Evolutionary conservation across 2,113 vertebrate genomes (phyloP), one percentile per base, ranked within the genome.

Genomic region (Hippocampus barbouri): DNA sequence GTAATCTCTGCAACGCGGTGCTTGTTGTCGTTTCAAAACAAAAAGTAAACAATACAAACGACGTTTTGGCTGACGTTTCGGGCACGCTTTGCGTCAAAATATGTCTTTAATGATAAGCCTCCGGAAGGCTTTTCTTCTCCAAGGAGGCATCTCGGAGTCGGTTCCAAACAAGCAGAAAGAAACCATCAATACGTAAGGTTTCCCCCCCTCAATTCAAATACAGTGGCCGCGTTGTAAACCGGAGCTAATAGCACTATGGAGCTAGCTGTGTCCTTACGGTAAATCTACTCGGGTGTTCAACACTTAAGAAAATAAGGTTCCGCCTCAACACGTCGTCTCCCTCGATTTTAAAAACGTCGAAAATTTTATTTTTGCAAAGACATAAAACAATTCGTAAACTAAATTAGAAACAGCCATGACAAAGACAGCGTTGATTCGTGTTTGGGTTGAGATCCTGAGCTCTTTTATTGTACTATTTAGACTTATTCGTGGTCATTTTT

Each of bases 231-330:
- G 38, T 18, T 61, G 59, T n/a, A n/a, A 16, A 25, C 0, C 23
- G 64, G 43, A 47, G 43, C 23, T 27, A 43, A 27, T 47, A 16
- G 41, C 41, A 47, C 47, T 61, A 8, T 27, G 25, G 7, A 56
- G 41, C 62, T 43, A 43, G 4, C 34, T 2, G 21, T 11, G 40
- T 66, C 40, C 64, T 45, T 27, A 21, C n/a, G 23, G 14, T 25
- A 66, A 47, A 66, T 18, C 5, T 2, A 14, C 16, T 53, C 88
- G 76, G 73, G 15, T 3, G 3, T 61, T 23, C 73, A 85, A 84
- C 78, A 27, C 3, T 3, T 3, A 0, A 1, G 2, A 3, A 21
- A 2, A 65, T 1, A 65, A 4, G 18, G 84, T 87, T 89, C 88
- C 84, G 0, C 2, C 0, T 23, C 62, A n/a, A n/a, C 30, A 38